Evolutionary conservation across 2,888 invertebrate genomes (phyloP).

Genomic region (Hydraecia micacea): DNA sequence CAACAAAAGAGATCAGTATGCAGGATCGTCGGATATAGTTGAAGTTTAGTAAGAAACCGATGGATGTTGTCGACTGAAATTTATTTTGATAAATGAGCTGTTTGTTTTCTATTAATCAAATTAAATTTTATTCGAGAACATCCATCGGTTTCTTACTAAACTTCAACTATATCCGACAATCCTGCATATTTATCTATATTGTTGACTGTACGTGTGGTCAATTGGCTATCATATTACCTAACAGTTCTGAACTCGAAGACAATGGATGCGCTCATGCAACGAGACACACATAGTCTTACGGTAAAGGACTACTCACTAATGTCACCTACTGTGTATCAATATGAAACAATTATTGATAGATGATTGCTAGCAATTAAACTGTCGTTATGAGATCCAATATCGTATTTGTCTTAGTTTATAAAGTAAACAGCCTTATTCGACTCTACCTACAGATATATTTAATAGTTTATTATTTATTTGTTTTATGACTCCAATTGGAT

Average conservation of each 20-base stretch:
- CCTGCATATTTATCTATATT: no score
- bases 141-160: no score
- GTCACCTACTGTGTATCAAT: slow-evolving; percentile 2
- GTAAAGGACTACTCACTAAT: slow-evolving; percentile 12
- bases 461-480: background rate
- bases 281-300: slow-evolving; percentile 6
- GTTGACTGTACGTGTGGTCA: background rate
- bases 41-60: no score
- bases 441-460: background rate
- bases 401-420: background rate
- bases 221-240: slow-evolving; percentile 22
- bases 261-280: slow-evolving; percentile 34
- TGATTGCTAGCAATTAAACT: slow-evolving; percentile 1
- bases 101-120: no score
- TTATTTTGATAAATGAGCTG: no score
- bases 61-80: no score
- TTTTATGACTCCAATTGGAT: no score
- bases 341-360: slow-evolving; percentile 1
- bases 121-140: no score
- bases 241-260: slow-evolving; percentile 24
- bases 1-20: no score
- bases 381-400: background rate
- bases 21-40: no score
- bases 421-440: background rate
- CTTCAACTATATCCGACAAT: no score